Evolutionary conservation across 2,113 vertebrate genomes (phyloP).

Genomic region (Deroptyus accipitrinus): DNA sequence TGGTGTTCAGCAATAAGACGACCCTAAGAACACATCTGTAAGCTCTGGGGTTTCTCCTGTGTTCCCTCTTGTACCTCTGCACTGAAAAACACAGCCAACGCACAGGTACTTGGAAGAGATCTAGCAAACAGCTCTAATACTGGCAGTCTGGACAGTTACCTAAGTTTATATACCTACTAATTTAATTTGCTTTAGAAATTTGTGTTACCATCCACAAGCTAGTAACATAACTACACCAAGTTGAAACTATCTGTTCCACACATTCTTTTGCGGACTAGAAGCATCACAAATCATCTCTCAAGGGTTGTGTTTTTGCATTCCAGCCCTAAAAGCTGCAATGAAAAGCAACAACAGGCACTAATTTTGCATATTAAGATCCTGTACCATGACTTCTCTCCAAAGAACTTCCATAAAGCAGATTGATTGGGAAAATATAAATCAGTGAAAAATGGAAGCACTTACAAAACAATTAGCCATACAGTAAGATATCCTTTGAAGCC

Average conservation of each 20-base stretch:
- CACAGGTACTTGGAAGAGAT: background rate
- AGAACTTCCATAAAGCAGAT: background rate
- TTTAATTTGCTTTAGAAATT: background rate
- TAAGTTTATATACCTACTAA: background rate
- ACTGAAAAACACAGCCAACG: background rate
- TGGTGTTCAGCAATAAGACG: background rate
- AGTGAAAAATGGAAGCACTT: background rate
- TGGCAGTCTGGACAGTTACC: background rate
- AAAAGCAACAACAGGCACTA: background rate
- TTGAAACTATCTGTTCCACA: background rate
- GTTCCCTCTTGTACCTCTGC: background rate
- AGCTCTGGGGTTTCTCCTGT: background rate
- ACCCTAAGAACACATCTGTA: background rate
- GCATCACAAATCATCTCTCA: background rate
- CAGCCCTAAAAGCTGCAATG: background rate
- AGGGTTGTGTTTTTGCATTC: background rate
- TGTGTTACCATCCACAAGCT: background rate
- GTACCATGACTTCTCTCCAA: background rate
- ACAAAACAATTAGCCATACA: background rate
- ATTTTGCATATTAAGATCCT: background rate
- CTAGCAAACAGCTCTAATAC: background rate
- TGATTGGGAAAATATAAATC: background rate
- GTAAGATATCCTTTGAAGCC: background rate
- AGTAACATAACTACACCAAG: background rate
- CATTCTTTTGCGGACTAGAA: background rate